Conservation (phyloP, 1,140 invertebrate species). For the Trachymyrmex septentrionalis region DNA sequence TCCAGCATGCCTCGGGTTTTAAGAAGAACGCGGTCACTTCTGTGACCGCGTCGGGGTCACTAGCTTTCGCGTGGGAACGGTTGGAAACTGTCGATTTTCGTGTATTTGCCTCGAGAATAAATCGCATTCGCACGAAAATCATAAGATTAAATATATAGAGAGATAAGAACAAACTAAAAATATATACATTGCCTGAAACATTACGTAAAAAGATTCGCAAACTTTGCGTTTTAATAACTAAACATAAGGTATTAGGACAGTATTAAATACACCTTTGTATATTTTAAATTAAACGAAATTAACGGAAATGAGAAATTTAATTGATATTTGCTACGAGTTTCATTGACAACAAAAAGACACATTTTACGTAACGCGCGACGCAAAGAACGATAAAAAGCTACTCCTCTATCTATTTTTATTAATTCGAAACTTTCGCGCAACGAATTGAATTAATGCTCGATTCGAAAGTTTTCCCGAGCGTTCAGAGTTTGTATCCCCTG, state of each 20-base stretch:
- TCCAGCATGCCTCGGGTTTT: constrained; percentile 55
- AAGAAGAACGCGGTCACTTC: constrained; percentile 49
- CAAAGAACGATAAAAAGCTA: constrained; percentile 27
- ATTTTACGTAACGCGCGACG: not conserved
- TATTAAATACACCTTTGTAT: not conserved
- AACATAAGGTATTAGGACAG: not conserved
- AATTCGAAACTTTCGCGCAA: constrained; percentile 53
- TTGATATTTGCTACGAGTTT: not conserved
- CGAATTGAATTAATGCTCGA: constrained; percentile 54
- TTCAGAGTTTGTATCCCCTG: constrained; percentile 33
- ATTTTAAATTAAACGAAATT: not conserved
- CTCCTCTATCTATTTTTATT: constrained; percentile 18
- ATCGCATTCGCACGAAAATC: not conserved
- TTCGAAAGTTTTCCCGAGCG: constrained; percentile 45
- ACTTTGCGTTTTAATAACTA: not conserved
- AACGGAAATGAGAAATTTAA: not conserved
- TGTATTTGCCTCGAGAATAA: constrained; percentile 34
- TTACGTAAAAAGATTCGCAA: not conserved
- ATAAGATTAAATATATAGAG: not conserved
- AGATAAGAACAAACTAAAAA: not conserved
- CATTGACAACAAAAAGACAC: not conserved
- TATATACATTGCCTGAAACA: not conserved
- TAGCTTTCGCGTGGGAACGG: constrained; percentile 55
- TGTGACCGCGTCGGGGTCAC: constrained; percentile 30
- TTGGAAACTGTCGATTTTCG: constrained; percentile 21